Evolutionary conservation across 2,797 vertebrate species (phyloP).

Genomic region (Pangasius macronema): DNA sequence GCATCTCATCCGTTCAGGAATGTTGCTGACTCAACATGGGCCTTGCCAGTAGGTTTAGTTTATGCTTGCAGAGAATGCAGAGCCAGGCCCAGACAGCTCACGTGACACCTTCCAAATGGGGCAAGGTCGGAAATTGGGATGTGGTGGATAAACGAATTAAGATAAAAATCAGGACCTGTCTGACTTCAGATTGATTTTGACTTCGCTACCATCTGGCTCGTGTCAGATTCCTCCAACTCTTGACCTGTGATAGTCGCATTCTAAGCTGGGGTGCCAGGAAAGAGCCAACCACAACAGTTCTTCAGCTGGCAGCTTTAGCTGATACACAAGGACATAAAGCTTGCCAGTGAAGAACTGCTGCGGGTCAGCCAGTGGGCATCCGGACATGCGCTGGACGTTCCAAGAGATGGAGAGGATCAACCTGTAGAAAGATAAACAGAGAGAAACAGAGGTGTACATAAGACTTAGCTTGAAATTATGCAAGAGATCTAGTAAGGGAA

Average conservation of each 20-base stretch:
- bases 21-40: conserved; percentile 57
- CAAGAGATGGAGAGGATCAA: background rate
- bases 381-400: background rate
- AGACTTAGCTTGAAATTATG: conserved; percentile 3
- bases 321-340: conserved; percentile 97
- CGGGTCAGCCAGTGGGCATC: conserved; percentile 85
- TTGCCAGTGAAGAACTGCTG: conserved; percentile 99
- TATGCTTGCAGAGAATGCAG: conserved; percentile 52
- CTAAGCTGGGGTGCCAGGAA: conserved; percentile 63
- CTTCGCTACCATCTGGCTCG: background rate
- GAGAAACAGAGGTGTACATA: background rate
- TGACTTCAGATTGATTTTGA: conserved; percentile 32
- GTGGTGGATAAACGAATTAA: background rate
- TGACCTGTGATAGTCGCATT: background rate
- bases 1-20: conserved; percentile 56
- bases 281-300: conserved; percentile 99
- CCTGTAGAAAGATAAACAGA: conserved; percentile 30
- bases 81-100: conserved; percentile 50
- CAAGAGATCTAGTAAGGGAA: background rate
- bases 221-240: background rate
- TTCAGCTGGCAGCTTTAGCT: conserved; percentile 99
- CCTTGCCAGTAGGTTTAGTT: conserved; percentile 55
- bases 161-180: conserved; percentile 29
- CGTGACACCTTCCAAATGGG: conserved; percentile 24
- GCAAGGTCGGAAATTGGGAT: conserved; percentile 69